Evolutionary conservation across 1,140 invertebrate species (phyloP), one percentile per base, ranked within the genome.

Genomic region (Sogatella furcifera): DNA sequence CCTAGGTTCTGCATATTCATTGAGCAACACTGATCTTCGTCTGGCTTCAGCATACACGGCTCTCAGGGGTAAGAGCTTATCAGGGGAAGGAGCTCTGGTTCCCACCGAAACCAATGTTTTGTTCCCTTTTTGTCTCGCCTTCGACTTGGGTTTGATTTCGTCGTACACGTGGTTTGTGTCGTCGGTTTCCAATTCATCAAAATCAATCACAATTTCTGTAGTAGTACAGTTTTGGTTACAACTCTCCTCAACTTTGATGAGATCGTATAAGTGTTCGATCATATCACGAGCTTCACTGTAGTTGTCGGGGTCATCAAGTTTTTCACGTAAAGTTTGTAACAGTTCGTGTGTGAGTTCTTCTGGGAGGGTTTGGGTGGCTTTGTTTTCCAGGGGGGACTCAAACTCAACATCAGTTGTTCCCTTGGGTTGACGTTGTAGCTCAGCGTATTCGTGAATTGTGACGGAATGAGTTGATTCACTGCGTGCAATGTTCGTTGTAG

Each of bases 261-360:
- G 75, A 69, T 88, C 86, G 65, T 89, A 89, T 2, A 89, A 71
- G 62, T 86, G 83, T 67, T 89, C 86, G 55, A 89, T 89, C 76
- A 86, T 86, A 71, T 87, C 84, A 21, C 83, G 76, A 1, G 86
- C 86, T 66, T 88, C 83, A 44, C 82, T 80, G 64, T 86, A 86
- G 58, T 84, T 83, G 46, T 84, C 80, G 0, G 86, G 87, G 68
- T 85, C 83, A 60, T 86, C 83, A 2, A 89, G 69, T 65, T 81
- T 82, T 56, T 85, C 81, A 56, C 82, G 76, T 2, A 90, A 73
- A 57, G 81, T 80, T 65, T 81, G 81, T 49, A 90, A 71, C 17
- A 89, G 78, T 62, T 89, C 86, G 62, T 84, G 80, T 0, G 85
- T 88, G 31, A 89, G 67, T 69, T 88, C 86, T 68, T 86, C 84